Base-by-base conservation (phyloP, 2,888 invertebrate genomes). In the Tetragonula carbonaria region DNA sequence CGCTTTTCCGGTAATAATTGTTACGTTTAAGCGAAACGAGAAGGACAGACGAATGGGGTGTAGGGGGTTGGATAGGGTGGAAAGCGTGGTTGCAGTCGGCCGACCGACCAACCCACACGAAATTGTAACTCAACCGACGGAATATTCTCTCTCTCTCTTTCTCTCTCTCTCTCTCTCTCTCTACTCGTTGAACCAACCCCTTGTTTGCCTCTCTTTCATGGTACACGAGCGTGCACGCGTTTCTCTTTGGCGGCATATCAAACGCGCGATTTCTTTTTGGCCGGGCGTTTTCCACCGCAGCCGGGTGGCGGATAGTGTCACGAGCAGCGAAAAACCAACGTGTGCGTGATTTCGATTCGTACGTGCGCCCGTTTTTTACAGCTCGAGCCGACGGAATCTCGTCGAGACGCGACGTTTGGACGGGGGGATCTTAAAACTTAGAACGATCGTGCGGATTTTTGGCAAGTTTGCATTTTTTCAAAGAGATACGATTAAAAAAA, bases 211-310 rank as follows among this genome's bases (percentile, higher is more conserved):
- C 63, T 82, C 71, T 75, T 78, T 68, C 68, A 76, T 74, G 75
- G 72, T 72, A 38, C 50, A 18, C 70, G 70, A 76, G 72, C 76
- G 66, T 71, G 73, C 80, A 80, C 86, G 81, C 76, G 82, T 86
- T 8, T 92, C 91, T 91, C 93, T 93, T 94, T 93, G 93, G 92
- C 93, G 93, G 93, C 88, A 91, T 93, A 93, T 94, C 94, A 94
- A 94, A 94, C 93, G 93, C 91, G 91, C 90, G 91, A 93, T 93
- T 93, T 93, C 93, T 65, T 92, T 92, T 93, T 87, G 86, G 91
- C 89, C 87, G 86, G 80, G 86, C 82, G 86, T 88, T 91, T 92
- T 90, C 87, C 85, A 59, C n/a, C 82, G 89, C 82, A 87, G 73
- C 45, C 8, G 81, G 83, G 85, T 82, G 85, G 82, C 89, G 80